Evolutionary conservation across 2,113 vertebrate species (phyloP), one percentile per base, ranked within the genome.

Genomic region (Macrotus californicus): DNA sequence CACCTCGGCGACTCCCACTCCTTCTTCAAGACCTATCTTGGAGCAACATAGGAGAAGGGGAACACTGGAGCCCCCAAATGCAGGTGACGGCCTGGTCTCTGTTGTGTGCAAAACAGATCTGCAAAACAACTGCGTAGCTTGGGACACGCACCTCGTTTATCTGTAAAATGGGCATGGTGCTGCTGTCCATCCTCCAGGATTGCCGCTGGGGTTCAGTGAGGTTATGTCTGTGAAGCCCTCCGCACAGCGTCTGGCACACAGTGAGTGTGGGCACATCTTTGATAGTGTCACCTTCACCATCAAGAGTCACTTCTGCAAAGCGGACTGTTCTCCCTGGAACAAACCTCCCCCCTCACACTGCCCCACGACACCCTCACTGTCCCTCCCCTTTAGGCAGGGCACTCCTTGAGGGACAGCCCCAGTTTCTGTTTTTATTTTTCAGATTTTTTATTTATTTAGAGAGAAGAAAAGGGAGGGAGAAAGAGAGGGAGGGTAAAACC

Each of bases 251-350:
- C 87, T 46, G 75, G 46, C 80, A 24, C 22, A 24, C 1, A 0
- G n/a, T n/a, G 80, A 77, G 52, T 24, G n/a, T 52, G 31, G 0
- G 52, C 61, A 36, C 81, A 84, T 83, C 73, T 86, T 36, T 56
- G 73, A 46, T 56, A 43, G 41, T 46, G 29, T 76, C 81, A 50
- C 70, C 21, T 84, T 50, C 46, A 29, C 9, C 24, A 21, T 75
- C 46, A 34, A 84, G 69, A 89, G 83, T 80, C 87, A 61, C 82
- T 91, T 66, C 43, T 70, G 83, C 95, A 94, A 79, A 93, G 70
- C 73, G 9, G 3, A 10, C 73, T 67, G 36, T 87, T 90, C 66
- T 22, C 13, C 36, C 34, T 52, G 22, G 39, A 86, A 89, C 11
- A 50, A 41, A 91, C 46, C 26, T 43, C 54, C 39, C 81, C 22